Evolutionary conservation across 1,140 invertebrate genomes (phyloP).

Genomic region (Calycopis cecrops): DNA sequence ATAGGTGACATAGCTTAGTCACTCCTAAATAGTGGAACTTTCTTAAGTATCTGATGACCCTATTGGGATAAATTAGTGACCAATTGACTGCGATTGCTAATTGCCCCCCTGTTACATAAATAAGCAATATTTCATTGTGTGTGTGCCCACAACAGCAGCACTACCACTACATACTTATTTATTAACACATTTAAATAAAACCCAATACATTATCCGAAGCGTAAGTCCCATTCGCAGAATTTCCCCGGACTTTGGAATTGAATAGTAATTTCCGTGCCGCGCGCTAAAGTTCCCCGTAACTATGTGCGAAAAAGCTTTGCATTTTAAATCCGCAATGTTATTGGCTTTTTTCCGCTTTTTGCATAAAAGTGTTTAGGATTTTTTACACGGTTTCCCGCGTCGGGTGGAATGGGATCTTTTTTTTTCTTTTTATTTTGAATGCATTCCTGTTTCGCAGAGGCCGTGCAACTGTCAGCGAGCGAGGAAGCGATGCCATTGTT

Average conservation of each 20-base stretch:
- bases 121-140: too few species aligned
- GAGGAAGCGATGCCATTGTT: slow-evolving; percentile 93
- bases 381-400: slow-evolving; percentile 10
- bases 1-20: too few species aligned
- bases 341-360: slow-evolving; percentile 32
- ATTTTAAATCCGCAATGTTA: slow-evolving; percentile 44
- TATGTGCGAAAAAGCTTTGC: slow-evolving; percentile 44
- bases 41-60: too few species aligned
- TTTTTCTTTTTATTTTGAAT: slow-evolving; percentile 26
- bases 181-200: not conserved
- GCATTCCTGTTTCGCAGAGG: slow-evolving; percentile 75
- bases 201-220: slow-evolving; percentile 26
- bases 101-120: too few species aligned
- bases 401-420: slow-evolving; percentile 18
- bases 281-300: slow-evolving; percentile 34
- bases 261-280: slow-evolving; percentile 50
- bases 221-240: slow-evolving; percentile 21
- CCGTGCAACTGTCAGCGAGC: slow-evolving; percentile 91
- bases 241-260: not conserved
- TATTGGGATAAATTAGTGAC: too few species aligned
- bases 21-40: too few species aligned
- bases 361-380: slow-evolving; percentile 20
- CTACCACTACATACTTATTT: too few species aligned
- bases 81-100: too few species aligned
- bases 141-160: too few species aligned